These are phyloP conservation scores for Teinopalpus imperialis DNA, from an alignment of 2,888 invertebrate genomes.

Conservation along the genomic window DNA sequence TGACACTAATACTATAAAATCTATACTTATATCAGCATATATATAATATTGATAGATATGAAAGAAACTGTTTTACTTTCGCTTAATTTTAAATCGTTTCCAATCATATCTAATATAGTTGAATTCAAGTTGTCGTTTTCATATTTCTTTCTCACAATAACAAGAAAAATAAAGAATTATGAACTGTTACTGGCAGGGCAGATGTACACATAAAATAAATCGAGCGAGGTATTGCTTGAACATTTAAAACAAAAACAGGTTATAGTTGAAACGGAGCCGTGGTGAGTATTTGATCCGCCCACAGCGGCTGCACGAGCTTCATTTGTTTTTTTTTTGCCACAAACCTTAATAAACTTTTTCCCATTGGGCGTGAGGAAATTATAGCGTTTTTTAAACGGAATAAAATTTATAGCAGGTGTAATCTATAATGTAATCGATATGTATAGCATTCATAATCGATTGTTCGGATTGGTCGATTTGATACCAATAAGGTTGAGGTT, in stretches of 20 bases:
- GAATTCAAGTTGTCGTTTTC: too few species aligned
- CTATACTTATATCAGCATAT: too few species aligned
- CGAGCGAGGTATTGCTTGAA: constrained; percentile 16
- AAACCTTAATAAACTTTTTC: constrained; percentile 72
- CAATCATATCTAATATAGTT: too few species aligned
- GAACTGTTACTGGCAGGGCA: constrained; percentile 28
- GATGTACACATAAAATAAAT: constrained; percentile 25
- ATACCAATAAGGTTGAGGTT: constrained; percentile 29
- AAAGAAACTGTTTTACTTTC: too few species aligned
- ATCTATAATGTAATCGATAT: constrained; percentile 56
- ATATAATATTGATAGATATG: too few species aligned
- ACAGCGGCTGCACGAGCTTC: constrained; percentile 54
- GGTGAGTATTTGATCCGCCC: constrained; percentile 63
- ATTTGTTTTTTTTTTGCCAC: constrained; percentile 58
- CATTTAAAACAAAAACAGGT: constrained; percentile 65
- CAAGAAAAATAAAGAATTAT: constrained; percentile 12
- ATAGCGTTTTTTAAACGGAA: constrained; percentile 57
- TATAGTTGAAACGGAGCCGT: constrained; percentile 56
- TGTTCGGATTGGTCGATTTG: constrained; percentile 45
- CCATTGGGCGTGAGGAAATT: constrained; percentile 74
- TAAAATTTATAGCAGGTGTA: constrained; percentile 78
- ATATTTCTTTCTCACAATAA: too few species aligned
- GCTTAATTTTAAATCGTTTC: too few species aligned
- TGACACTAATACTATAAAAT: too few species aligned
- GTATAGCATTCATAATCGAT: constrained; percentile 51